phyloP scores from a whole-genome alignment of 2,888 invertebrate species.

The Ennomos erosarius region DNA sequence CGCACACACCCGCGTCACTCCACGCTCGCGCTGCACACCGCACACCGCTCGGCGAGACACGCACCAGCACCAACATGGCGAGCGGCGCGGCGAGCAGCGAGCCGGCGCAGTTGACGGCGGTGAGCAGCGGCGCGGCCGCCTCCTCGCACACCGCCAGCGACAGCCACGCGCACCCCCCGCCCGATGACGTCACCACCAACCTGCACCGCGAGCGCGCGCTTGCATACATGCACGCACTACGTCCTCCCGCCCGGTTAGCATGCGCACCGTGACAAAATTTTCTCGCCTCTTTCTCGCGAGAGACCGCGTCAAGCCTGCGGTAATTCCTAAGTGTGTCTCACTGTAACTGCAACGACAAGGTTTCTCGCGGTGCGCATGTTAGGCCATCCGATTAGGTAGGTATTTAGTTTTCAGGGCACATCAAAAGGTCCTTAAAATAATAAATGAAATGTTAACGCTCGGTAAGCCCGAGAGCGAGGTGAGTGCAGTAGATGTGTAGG shows the following conservation, averaged over 20 bases:
- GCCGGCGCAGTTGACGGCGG: slow-evolving; percentile 46
- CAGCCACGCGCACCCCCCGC: slow-evolving; percentile 69
- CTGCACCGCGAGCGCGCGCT: slow-evolving; percentile 39
- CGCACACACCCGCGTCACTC: background rate
- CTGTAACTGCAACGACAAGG: too few relatives aligned
- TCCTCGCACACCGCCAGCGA: slow-evolving; percentile 58
- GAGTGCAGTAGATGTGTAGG: too few relatives aligned
- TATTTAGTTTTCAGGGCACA: too few relatives aligned
- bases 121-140: slow-evolving; percentile 42
- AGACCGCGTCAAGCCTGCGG: too few relatives aligned
- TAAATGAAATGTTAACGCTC: too few relatives aligned
- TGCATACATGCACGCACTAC: background rate
- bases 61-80: slow-evolving; percentile 56
- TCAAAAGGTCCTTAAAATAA: background rate
- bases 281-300: too few relatives aligned
- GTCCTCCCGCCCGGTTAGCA: too few relatives aligned
- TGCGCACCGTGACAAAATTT: too few relatives aligned
- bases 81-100: slow-evolving; percentile 60
- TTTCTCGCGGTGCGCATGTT: too few relatives aligned
- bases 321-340: too few relatives aligned
- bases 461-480: too few relatives aligned
- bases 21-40: background rate
- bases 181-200: slow-evolving; percentile 59
- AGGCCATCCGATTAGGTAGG: too few relatives aligned
- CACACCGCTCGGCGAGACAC: slow-evolving; percentile 34